Conservation (phyloP, 1,140 invertebrate species). For the Saccostrea glomerata region DNA sequence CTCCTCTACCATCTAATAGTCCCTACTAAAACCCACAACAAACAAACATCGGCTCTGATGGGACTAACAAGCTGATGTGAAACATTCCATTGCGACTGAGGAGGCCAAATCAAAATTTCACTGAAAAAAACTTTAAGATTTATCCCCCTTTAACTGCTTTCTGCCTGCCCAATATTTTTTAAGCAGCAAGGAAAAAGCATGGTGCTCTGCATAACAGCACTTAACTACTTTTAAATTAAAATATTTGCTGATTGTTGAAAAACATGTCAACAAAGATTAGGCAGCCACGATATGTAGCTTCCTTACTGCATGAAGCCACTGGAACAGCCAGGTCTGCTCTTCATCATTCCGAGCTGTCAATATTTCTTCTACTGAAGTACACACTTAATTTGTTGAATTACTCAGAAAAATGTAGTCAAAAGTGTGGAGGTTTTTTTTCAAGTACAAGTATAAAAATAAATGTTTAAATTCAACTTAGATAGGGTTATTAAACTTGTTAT, state of each 20-base stretch:
- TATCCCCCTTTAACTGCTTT: slow-evolving; percentile 1
- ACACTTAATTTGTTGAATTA: slow-evolving; percentile 12
- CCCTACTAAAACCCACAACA: background rate
- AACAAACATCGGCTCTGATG: background rate
- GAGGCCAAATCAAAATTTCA: background rate
- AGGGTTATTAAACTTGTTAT: slow-evolving; percentile 24
- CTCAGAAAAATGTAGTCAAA: background rate
- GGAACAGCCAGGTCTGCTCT: background rate
- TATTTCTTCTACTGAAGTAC: background rate
- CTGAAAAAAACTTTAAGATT: background rate
- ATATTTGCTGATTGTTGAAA: background rate
- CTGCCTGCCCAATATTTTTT: background rate
- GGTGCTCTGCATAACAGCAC: background rate
- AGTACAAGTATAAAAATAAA: background rate
- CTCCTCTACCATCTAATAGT: slow-evolving; percentile 9
- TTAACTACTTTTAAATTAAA: background rate
- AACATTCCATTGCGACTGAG: background rate
- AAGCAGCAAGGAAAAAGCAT: background rate
- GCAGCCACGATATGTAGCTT: background rate
- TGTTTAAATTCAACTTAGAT: slow-evolving; percentile 2
- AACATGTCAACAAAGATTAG: background rate
- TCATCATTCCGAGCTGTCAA: slow-evolving; percentile 13
- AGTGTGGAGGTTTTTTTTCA: background rate
- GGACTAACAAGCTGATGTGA: background rate
- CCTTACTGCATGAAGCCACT: background rate